Percentiles rank a stretch among this genome's conserved stretches.
These are phyloP conservation scores for Parazoanthus swiftii DNA, from an alignment of 92 coral and sea anemone genomes.

Conservation along the genomic window DNA sequence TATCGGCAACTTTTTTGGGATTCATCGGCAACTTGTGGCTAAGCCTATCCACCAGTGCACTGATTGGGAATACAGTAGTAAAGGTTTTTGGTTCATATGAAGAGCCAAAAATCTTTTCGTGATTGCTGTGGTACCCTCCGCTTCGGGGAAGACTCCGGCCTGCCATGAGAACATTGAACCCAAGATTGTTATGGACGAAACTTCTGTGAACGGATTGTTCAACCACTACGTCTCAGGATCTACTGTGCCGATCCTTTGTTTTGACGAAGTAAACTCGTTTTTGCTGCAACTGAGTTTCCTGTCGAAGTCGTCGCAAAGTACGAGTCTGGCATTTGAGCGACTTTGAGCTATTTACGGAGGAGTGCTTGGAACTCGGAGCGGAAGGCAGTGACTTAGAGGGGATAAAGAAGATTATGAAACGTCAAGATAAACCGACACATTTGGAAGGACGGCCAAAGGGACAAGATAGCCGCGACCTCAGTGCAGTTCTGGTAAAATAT, in stretches of 20 bases:
- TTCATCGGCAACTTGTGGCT: no score
- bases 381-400: background rate
- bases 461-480: background rate
- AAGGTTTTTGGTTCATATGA: constrained; percentile 30
- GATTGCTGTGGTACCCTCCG: constrained; percentile 67
- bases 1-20: no score
- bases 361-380: constrained; percentile 28
- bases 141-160: constrained; percentile 50
- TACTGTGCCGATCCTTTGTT: no score
- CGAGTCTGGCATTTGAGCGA: no score
- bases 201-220: constrained; percentile 62
- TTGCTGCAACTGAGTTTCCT: no score
- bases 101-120: constrained; percentile 60
- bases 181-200: constrained; percentile 55
- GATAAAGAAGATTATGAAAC: constrained; percentile 11
- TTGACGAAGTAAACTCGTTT: no score
- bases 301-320: no score
- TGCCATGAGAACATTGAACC: constrained; percentile 30
- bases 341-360: background rate
- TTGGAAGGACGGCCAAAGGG: background rate
- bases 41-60: no score
- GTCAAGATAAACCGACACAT: background rate
- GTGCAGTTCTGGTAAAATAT: no score
- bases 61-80: no score
- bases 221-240: constrained; percentile 44